A percentile compares a stretch with the other conserved stretches of the same genome.
These are phyloP conservation scores for Tipula vernalis DNA, from an alignment of 2,888 invertebrate genomes.

Conservation along the genomic window DNA sequence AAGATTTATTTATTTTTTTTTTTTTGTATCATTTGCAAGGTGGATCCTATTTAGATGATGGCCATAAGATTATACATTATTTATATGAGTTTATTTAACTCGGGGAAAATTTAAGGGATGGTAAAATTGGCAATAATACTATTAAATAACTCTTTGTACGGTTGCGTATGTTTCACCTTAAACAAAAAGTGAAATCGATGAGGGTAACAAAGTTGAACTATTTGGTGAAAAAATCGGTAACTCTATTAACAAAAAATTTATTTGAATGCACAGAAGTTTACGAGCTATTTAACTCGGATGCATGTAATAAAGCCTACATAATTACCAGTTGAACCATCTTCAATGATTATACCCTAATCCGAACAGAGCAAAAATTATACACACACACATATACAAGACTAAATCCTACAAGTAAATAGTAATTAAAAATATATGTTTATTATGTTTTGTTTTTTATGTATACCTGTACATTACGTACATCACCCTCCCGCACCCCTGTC, in stretches of 20 bases:
- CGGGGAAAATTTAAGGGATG: not conserved
- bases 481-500: not conserved
- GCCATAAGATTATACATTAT: not conserved
- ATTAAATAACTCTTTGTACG: not conserved
- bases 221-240: too few relatives aligned
- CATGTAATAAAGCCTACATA: not conserved
- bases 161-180: not conserved
- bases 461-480: not conserved
- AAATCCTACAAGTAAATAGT: conserved; percentile 4
- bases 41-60: conserved; percentile 4
- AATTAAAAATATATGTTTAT: not conserved
- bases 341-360: not conserved
- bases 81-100: not conserved
- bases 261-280: not conserved
- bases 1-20: not conserved
- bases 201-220: not conserved
- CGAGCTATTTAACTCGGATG: not conserved
- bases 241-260: not conserved
- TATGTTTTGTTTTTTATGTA: not conserved
- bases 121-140: not conserved
- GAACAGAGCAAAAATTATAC: not conserved
- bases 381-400: not conserved
- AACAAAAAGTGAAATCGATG: not conserved
- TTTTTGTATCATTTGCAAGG: not conserved
- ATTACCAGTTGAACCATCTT: not conserved